Conservation (phyloP, 37 sponge, comb jelly and placozoan species). For the Eunapius fragilis region DNA sequence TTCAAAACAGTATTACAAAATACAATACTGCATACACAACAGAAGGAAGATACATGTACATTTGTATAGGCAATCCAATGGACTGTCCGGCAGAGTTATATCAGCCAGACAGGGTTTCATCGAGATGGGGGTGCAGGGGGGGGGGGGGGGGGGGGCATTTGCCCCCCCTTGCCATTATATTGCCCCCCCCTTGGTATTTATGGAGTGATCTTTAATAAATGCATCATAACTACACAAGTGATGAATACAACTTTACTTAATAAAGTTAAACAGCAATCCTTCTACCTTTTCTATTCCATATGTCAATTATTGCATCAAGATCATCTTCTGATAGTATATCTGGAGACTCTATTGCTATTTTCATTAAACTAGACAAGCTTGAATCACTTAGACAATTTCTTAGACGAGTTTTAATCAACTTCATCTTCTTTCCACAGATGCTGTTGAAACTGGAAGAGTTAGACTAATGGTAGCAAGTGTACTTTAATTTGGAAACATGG, state of each 20-base stretch:
- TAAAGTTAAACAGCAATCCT: slow-evolving; percentile 26
- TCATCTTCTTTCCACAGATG: slow-evolving; percentile 72
- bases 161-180: slow-evolving; percentile 3
- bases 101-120: background rate
- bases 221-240: background rate
- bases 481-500: slow-evolving; percentile 59
- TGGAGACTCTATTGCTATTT: slow-evolving; percentile 35
- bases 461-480: slow-evolving; percentile 53
- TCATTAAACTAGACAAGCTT: slow-evolving; percentile 32
- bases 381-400: slow-evolving; percentile 32
- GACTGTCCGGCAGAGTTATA: no score
- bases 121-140: background rate
- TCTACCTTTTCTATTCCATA: slow-evolving; percentile 46
- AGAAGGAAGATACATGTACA: no score
- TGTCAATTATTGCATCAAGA: slow-evolving; percentile 24
- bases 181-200: background rate
- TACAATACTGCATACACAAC: no score
- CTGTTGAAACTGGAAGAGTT: slow-evolving; percentile 55
- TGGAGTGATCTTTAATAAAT: background rate
- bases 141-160: slow-evolving; percentile 13
- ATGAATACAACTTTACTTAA: background rate
- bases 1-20: no score
- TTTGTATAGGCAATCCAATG: no score
- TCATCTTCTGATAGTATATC: slow-evolving; percentile 12
- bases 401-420: slow-evolving; percentile 58